Percentiles rank a stretch among this genome's conserved stretches.
These are phyloP conservation scores for Popillia japonica DNA, from an alignment of 1,140 invertebrate species.

Conservation along the genomic window DNA sequence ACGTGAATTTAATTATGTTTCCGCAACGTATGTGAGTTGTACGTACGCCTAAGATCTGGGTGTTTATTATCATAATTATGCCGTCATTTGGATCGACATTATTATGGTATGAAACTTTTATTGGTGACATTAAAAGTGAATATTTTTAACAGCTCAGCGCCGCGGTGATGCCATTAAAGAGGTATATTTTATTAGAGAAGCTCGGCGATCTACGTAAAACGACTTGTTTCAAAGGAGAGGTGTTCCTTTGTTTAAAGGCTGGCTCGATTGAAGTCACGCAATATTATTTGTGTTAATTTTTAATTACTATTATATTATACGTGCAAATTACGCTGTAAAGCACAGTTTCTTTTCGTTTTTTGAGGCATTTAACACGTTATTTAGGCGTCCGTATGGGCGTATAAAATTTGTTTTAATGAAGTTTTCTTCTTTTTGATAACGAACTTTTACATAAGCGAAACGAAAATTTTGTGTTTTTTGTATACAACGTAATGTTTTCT, in stretches of 20 bases:
- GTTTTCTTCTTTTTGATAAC: conserved; percentile 3
- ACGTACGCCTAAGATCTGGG: background rate
- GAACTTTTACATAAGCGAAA: background rate
- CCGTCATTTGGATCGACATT: conserved; percentile 14
- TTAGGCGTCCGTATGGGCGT: background rate
- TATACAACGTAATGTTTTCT: background rate
- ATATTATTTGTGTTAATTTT: conserved; percentile 29
- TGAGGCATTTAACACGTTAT: conserved; percentile 18
- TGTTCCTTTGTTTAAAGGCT: conserved; percentile 23
- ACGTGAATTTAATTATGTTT: conserved; percentile 18
- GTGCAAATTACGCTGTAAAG: background rate
- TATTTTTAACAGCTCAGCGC: background rate
- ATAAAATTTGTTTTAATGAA: background rate
- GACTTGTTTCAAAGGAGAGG: conserved; percentile 24
- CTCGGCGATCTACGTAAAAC: conserved; percentile 1
- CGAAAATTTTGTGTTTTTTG: background rate
- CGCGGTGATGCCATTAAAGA: background rate
- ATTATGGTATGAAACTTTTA: conserved; percentile 22
- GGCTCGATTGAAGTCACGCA: conserved; percentile 17
- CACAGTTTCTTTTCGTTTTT: background rate
- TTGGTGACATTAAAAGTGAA: conserved; percentile 30
- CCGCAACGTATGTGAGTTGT: background rate
- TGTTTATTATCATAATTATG: conserved; percentile 22
- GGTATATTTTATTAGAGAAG: conserved; percentile 22
- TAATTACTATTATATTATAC: conserved; percentile 33